Percentiles rank a stretch among this genome's conserved stretches.
These are phyloP conservation scores for Ctenomys sociabilis DNA, from an alignment of 2,113 vertebrate species.

Conservation along the genomic window DNA sequence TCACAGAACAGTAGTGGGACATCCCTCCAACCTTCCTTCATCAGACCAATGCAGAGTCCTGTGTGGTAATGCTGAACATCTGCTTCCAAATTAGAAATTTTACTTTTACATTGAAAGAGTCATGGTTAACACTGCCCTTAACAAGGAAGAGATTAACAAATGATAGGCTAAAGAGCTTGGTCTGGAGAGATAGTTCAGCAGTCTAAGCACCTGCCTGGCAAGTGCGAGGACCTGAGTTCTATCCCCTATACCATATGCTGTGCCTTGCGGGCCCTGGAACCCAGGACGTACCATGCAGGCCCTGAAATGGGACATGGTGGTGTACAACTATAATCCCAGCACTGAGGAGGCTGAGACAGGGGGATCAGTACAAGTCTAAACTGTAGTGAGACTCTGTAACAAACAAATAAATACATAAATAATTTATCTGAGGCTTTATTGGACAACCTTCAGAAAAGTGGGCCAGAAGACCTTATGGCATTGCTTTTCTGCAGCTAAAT, in stretches of 20 bases:
- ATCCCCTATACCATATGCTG: too few relatives aligned
- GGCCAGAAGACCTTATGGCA: not conserved
- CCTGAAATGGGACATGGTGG: too few relatives aligned
- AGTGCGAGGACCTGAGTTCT: too few relatives aligned
- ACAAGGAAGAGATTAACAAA: not conserved
- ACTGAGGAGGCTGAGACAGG: too few relatives aligned
- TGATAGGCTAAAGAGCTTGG: not conserved
- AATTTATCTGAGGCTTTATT: not conserved
- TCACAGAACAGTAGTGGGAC: not conserved
- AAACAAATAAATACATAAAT: too few relatives aligned
- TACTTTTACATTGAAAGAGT: not conserved
- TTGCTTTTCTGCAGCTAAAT: not conserved
- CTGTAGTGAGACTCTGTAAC: too few relatives aligned
- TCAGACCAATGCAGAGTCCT: not conserved
- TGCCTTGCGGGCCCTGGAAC: too few relatives aligned
- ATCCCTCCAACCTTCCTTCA: not conserved
- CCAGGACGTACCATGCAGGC: too few relatives aligned
- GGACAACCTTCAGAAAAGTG: not conserved
- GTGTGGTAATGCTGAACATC: not conserved
- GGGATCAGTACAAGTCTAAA: too few relatives aligned
- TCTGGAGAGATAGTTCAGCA: too few relatives aligned
- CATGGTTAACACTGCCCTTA: not conserved
- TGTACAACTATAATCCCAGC: too few relatives aligned
- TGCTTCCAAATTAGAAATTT: not conserved
- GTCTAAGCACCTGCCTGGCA: too few relatives aligned